Conservation (phyloP, 2,888 invertebrate species). For the Volucella zonaria region DNA sequence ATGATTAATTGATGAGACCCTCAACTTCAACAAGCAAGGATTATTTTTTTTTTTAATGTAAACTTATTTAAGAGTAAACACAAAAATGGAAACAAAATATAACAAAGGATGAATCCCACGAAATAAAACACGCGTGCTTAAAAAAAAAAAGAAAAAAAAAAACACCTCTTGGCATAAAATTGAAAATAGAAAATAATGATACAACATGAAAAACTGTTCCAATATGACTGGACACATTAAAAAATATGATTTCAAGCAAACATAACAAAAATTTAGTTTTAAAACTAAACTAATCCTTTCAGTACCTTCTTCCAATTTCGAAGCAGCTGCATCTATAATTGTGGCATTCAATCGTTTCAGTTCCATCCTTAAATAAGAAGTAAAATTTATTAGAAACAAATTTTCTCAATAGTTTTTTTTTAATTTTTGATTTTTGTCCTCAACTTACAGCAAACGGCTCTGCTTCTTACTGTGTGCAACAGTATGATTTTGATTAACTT, state of each 20-base stretch:
- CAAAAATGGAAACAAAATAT: no score
- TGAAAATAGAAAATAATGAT: no score
- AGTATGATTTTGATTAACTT: conserved; percentile 49
- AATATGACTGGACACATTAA: no score
- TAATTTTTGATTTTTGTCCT: no score
- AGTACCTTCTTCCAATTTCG: conserved; percentile 78
- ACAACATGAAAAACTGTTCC: no score
- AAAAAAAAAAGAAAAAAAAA: neutral
- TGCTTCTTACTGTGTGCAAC: conserved; percentile 76
- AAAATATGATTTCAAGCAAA: conserved; percentile 3
- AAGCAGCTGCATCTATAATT: conserved; percentile 84
- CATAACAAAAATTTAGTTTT: neutral
- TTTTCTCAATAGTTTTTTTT: conserved; percentile 1
- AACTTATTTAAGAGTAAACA: no score
- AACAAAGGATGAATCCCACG: no score
- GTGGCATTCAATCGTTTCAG: conserved; percentile 87
- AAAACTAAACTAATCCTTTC: conserved; percentile 7
- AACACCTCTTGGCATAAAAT: no score
- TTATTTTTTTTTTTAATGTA: no score
- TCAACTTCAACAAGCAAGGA: no score
- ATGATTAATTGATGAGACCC: no score
- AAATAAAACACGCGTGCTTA: no score
- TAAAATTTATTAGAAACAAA: conserved; percentile 27
- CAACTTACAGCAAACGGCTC: conserved; percentile 78
- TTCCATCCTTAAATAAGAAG: conserved; percentile 82